Percentiles rank a stretch among this genome's conserved stretches.
Conservation (phyloP, 2,113 vertebrate species). For the Steatornis caripensis region DNA sequence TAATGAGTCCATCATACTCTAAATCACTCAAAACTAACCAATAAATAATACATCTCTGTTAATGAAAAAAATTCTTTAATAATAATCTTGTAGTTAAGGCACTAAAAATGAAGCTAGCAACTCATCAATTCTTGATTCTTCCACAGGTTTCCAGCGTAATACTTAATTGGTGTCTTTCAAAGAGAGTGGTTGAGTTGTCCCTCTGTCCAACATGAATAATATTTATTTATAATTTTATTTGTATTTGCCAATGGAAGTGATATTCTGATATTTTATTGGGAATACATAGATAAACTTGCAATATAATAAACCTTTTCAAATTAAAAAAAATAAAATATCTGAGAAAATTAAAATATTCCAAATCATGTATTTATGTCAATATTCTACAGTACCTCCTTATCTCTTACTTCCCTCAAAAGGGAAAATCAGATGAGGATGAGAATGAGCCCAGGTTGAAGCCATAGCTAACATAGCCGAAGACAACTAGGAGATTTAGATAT, state of each 20-base stretch:
- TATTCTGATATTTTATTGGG: not conserved
- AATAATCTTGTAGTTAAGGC: not conserved
- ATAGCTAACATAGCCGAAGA: not conserved
- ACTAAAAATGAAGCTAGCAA: not conserved
- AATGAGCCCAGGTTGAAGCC: not conserved
- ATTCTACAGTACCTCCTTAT: not conserved
- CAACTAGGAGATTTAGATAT: not conserved
- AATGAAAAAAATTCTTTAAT: not conserved
- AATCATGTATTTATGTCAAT: not conserved
- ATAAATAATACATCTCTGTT: not conserved
- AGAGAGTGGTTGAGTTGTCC: not conserved
- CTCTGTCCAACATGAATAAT: not conserved
- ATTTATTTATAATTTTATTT: not conserved
- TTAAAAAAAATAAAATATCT: not conserved
- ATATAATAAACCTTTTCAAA: not conserved
- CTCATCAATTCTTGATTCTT: not conserved
- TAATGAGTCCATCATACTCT: not conserved
- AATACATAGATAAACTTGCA: not conserved
- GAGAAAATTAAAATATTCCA: not conserved
- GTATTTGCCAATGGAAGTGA: not conserved
- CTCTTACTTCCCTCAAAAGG: not conserved
- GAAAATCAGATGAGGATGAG: not conserved
- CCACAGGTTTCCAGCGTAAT: not conserved
- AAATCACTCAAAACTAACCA: not conserved
- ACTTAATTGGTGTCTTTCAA: not conserved